Base-by-base conservation (phyloP, 2,113 vertebrate species). In the Tor tambroides region DNA sequence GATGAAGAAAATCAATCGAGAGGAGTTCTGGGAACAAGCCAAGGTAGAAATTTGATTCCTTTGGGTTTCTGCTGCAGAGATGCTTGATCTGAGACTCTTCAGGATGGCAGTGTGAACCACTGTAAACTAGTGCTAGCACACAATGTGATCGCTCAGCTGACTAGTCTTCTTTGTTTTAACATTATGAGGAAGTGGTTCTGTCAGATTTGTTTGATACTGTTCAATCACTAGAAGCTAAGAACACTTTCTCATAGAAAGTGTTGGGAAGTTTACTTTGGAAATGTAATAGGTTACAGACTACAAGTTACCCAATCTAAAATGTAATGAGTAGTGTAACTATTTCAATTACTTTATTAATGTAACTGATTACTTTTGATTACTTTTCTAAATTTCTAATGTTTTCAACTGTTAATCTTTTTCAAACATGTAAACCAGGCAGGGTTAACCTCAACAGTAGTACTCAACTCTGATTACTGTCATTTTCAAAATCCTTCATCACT, bases 11-110 rank as follows among this genome's bases (percentile, higher is more conserved):
- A 96, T 99, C 92, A 99, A 99, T 92, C 95, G 98, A 61, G 98
- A 98, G 94, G 97, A 98, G 89, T 99, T 99, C 87, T 99, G 98
- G 98, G 98, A 98, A 83, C 96, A 98, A 91, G 98, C 98, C 91
- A 98, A 99, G 98, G 98, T 98, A 90, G 71, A 90, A 15, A 43
- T 41, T 6, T 41, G 79, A 87, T 78, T 85, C 41, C 7, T n/a
- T 11, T 41, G 30, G 4, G 41, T 80, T 54, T 51, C 4, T 32
- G 8, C 43, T 78, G 80, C 17, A 23, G 23, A 46, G 43, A 23
- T 6, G 38, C 21, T 82, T 12, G 46, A 65, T 54, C 41, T 30
- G 17, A 38, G 65, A 32, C 56, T 41, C 54, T 79, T 51, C 15
- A 69, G 43, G 14, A 71, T 17, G 21, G 6, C 9, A 79, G 26